Evolutionary conservation across 1,140 invertebrate genomes (phyloP), one percentile per base, ranked within the genome.

Genomic region (Halyomorpha halys): DNA sequence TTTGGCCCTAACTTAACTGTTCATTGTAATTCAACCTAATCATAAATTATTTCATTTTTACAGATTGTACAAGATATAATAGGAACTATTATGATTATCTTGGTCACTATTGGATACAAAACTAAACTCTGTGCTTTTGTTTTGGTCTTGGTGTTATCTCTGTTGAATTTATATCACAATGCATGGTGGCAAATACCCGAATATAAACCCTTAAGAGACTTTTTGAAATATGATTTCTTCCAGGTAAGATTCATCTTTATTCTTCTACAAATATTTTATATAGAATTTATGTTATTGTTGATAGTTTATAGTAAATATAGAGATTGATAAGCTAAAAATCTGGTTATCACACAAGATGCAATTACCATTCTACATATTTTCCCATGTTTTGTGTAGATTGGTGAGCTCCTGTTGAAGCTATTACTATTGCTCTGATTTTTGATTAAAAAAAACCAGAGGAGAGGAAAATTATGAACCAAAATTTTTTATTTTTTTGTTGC

Each of bases 171-270:
- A 69, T 99, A 97, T 75, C 90, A 97, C 74, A 99, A 99, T 76
- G 90, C 91, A 51, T 99, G 91, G 90, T 99, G 97, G 97, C 85
- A 83, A 65, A 89, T 98, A 74, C 94, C 95, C 3, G 81, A 87
- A 9, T 90, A 97, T 75, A 94, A 93, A 73, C 92, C 95, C 18
- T 86, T 98, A 68, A 83, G 96, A 74, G 97, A 99, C 78, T 99
- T 99, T 80, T 85, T 99, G 53, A 99, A 99, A 83, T 99, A 99
- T 74, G 97, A 99, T 78, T 99, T 99, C 81, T 99, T 99, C 87
- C 91, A 94, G 84, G 91, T 92, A 77, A 78, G 71, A 70, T 51
- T 39, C 11, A 39, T 39, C 53, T 18, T 59, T 59, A n/a, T 66
- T 61, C 49, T 34, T 14, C n/a, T n/a, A 53, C 49, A 66, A 62